These are phyloP conservation scores for Caenorhabditis sp. DNA, from an alignment of 2,888 invertebrate species.

Conservation along the genomic window DNA sequence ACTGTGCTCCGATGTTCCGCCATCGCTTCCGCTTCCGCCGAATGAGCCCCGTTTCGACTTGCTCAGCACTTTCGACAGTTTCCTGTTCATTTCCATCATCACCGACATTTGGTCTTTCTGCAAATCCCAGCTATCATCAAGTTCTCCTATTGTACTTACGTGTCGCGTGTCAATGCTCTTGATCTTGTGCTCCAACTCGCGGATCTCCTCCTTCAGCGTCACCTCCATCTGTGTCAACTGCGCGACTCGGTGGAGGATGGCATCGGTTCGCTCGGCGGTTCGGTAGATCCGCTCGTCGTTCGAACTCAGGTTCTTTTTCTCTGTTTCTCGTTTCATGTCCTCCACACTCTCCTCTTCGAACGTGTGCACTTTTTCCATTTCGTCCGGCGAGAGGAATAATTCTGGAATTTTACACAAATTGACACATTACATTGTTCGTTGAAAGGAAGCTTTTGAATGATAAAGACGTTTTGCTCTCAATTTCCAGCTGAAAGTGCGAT, in stretches of 20 bases:
- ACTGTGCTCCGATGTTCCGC: constrained; percentile 11
- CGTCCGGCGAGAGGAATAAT: constrained; percentile 92
- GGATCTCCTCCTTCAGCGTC: constrained; percentile 63
- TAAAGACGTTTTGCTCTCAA: too few relatives aligned
- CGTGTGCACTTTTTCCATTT: constrained; percentile 93
- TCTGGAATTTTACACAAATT: constrained; percentile 85
- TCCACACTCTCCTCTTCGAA: constrained; percentile 99
- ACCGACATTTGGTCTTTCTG: constrained; percentile 67
- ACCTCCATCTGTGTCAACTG: constrained; percentile 76
- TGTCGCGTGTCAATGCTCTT: constrained; percentile 67
- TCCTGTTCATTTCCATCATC: constrained; percentile 64
- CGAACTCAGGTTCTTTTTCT: constrained; percentile 80
- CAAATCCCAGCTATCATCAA: constrained; percentile 16
- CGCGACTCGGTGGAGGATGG: constrained; percentile 71
- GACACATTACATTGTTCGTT: constrained; percentile 93
- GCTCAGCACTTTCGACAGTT: constrained; percentile 36
- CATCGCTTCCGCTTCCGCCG: constrained; percentile 43
- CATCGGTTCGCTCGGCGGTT: constrained; percentile 80
- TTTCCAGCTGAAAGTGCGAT: too few relatives aligned
- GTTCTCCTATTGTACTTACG: constrained; percentile 31
- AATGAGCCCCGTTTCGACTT: constrained; percentile 13
- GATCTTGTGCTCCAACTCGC: constrained; percentile 66
- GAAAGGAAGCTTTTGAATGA: too few relatives aligned
- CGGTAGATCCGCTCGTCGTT: constrained; percentile 80
- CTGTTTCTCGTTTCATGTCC: constrained; percentile 91